Percentiles rank a stretch among this genome's conserved stretches.
Conservation (phyloP, 2,113 vertebrate genomes). For the Turnix velox region DNA sequence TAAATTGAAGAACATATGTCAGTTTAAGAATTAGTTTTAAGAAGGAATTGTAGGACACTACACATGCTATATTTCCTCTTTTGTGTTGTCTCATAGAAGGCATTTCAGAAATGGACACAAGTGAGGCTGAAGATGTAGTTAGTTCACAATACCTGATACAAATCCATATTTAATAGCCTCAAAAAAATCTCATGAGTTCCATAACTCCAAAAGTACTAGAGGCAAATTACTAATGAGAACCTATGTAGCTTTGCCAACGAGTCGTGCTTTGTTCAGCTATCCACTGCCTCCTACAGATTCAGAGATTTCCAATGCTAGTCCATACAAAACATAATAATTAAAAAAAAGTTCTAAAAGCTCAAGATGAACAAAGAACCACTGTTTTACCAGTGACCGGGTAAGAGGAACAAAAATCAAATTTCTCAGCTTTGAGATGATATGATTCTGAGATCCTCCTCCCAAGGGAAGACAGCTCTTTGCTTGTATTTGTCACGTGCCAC, state of each 20-base stretch:
- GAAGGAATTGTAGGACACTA: background rate
- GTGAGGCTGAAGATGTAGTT: rapidly evolving
- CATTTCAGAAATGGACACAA: background rate
- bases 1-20: background rate
- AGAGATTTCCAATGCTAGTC: too few relatives aligned
- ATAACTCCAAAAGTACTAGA: background rate
- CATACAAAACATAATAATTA: rapidly evolving
- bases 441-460: background rate
- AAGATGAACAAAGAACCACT: background rate
- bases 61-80: background rate
- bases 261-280: background rate
- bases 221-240: background rate
- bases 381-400: background rate
- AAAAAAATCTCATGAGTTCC: background rate
- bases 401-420: background rate
- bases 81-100: background rate
- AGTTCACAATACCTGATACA: background rate
- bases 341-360: background rate
- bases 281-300: background rate
- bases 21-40: background rate
- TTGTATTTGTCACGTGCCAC: background rate
- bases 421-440: background rate
- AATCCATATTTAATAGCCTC: background rate
- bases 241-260: background rate
- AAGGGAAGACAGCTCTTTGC: background rate